A percentile compares a stretch with the other conserved stretches of the same genome.
phyloP scores from a whole-genome alignment of 2,113 vertebrate genomes.

The Leptobrachium leishanense region DNA sequence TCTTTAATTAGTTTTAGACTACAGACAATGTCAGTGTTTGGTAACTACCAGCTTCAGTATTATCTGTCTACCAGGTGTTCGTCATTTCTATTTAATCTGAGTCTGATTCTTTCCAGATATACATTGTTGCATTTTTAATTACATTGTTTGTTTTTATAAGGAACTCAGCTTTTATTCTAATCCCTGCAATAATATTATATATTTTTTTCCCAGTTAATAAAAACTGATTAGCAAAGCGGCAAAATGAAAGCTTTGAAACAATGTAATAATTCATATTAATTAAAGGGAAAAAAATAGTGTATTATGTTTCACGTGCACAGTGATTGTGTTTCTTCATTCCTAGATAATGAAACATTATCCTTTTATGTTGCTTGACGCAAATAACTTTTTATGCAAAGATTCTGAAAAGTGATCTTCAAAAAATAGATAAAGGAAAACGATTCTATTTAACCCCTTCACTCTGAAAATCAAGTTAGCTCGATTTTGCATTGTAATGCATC shows the following conservation, averaged over 20 bases:
- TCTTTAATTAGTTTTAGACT: conserved; percentile 85
- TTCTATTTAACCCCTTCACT: too few relatives aligned
- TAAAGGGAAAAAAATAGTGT: not conserved
- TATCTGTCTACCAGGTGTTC: conserved; percentile 42
- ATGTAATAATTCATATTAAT: conserved; percentile 22
- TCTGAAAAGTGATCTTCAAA: too few relatives aligned
- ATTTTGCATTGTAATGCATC: too few relatives aligned
- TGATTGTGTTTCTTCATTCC: conserved; percentile 11
- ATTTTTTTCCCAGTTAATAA: not conserved
- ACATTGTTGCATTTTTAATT: conserved; percentile 40
- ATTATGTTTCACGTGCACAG: conserved; percentile 16
- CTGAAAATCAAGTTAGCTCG: too few relatives aligned
- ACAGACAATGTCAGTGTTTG: conserved; percentile 74
- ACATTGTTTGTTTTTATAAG: conserved; percentile 3
- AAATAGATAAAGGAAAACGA: too few relatives aligned
- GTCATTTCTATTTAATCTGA: conserved; percentile 41
- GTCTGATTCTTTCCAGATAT: conserved; percentile 25
- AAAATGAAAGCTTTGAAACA: conserved; percentile 26
- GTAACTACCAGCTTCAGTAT: conserved; percentile 34
- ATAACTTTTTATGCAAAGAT: too few relatives aligned
- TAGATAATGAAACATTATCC: not conserved
- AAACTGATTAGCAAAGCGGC: not conserved
- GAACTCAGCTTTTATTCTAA: not conserved
- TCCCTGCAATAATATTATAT: conserved; percentile 10
- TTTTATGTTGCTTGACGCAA: too few relatives aligned